Conservation (phyloP, 2,113 vertebrate genomes). For the Corynorhinus townsendii region DNA sequence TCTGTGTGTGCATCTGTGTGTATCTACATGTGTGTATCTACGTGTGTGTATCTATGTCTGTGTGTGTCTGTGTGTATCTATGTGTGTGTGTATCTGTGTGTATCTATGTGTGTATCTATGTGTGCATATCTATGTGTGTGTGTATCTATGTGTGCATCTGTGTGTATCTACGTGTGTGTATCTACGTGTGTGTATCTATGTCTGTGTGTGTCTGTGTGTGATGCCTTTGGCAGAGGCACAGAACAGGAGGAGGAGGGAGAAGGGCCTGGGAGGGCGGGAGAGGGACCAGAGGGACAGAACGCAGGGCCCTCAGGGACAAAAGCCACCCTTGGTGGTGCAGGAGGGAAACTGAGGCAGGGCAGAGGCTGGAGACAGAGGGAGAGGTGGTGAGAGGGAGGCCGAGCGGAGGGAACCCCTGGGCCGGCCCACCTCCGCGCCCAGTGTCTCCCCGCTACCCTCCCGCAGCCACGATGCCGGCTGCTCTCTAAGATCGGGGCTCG, state of each 20-base stretch:
- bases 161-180: background rate
- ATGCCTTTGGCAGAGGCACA: background rate
- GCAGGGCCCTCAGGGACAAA: too few species aligned
- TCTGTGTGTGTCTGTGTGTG: too few species aligned
- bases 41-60: accelerated
- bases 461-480: too few species aligned
- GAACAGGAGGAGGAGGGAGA: accelerated
- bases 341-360: background rate
- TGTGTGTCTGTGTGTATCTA: background rate
- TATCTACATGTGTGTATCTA: background rate
- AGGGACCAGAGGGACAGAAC: background rate
- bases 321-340: background rate
- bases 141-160: accelerated
- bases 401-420: background rate
- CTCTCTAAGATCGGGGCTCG: too few species aligned
- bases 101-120: too few species aligned
- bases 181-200: too few species aligned
- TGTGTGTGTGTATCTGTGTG: too few species aligned
- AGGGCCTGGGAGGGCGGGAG: background rate
- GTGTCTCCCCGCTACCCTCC: too few species aligned
- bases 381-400: accelerated
- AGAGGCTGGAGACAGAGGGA: background rate
- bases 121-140: too few species aligned
- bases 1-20: background rate
- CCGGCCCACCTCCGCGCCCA: too few species aligned